Evolutionary conservation across 2,113 vertebrate genomes (phyloP).

Genomic region (Girardinichthys multiradiatus): DNA sequence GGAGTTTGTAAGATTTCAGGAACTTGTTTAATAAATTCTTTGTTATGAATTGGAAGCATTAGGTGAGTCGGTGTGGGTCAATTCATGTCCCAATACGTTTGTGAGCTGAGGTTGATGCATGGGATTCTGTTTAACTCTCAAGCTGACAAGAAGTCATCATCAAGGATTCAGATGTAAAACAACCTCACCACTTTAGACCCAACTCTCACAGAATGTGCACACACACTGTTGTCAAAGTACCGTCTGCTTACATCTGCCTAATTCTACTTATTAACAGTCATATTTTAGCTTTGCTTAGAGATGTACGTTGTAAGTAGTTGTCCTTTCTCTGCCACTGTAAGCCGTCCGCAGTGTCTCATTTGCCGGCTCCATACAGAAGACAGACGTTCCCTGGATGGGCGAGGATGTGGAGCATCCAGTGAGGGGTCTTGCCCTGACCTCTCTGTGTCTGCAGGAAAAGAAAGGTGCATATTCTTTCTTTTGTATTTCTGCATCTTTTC

Average conservation of each 20-base stretch:
- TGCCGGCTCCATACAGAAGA: constrained; percentile 76
- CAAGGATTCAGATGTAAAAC: constrained; percentile 47
- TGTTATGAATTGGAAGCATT: background rate
- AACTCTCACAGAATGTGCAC: constrained; percentile 34
- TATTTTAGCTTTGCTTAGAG: constrained; percentile 26
- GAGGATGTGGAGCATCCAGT: constrained; percentile 68
- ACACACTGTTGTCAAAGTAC: constrained; percentile 25
- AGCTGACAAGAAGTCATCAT: constrained; percentile 16
- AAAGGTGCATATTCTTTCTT: constrained; percentile 77
- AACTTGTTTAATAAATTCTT: background rate
- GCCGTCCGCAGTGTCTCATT: constrained; percentile 85
- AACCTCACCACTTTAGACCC: constrained; percentile 1
- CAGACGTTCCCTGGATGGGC: constrained; percentile 80
- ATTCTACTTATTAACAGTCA: constrained; percentile 37
- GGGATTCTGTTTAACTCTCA: constrained; percentile 23
- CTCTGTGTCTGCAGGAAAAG: constrained; percentile 84
- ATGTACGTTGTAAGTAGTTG: constrained; percentile 22
- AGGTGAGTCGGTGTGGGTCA: background rate
- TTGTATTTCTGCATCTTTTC: background rate
- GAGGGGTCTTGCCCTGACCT: constrained; percentile 68
- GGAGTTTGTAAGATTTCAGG: background rate
- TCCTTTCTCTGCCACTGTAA: constrained; percentile 62
- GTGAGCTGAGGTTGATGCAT: constrained; percentile 24
- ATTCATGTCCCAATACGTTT: background rate
- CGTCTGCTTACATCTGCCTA: constrained; percentile 59